A percentile compares a stretch with the other conserved stretches of the same genome.
phyloP scores from a whole-genome alignment of 2,888 invertebrate species.

The Osmoderma eremita region DNA sequence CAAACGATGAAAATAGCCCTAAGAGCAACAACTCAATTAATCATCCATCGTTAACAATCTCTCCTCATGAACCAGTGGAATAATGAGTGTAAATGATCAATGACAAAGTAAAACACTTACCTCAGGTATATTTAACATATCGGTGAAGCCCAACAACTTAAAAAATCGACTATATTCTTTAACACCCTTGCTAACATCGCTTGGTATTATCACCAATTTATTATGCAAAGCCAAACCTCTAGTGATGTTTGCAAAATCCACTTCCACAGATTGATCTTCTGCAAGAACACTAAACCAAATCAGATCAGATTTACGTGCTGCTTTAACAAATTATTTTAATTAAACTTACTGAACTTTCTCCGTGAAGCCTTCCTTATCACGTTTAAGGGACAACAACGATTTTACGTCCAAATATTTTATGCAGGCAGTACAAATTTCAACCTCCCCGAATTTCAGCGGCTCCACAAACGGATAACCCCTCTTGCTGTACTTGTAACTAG shows the following conservation, averaged over 20 bases:
- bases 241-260: neutral
- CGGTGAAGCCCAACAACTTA: constrained; percentile 38
- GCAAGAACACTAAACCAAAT: constrained; percentile 20
- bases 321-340: neutral
- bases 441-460: constrained; percentile 23
- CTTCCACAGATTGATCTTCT: constrained; percentile 30
- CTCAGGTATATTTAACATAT: constrained; percentile 25
- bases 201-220: constrained; percentile 33
- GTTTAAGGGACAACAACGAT: neutral
- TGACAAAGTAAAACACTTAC: constrained; percentile 8
- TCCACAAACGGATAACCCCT: constrained; percentile 27
- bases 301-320: neutral
- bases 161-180: constrained; percentile 36
- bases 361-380: constrained; percentile 12
- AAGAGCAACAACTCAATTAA: too few species aligned
- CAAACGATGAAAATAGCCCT: too few species aligned
- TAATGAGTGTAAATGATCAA: too few species aligned
- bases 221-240: constrained; percentile 31
- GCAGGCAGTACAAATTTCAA: constrained; percentile 17
- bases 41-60: too few species aligned
- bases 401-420: constrained; percentile 21
- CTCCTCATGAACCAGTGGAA: too few species aligned
- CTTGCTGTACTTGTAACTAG: constrained; percentile 10
- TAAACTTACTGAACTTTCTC: constrained; percentile 29
- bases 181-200: constrained; percentile 31